These are phyloP conservation scores for Leptinotarsa haldemani DNA, from an alignment of 2,888 invertebrate species.

Conservation along the genomic window DNA sequence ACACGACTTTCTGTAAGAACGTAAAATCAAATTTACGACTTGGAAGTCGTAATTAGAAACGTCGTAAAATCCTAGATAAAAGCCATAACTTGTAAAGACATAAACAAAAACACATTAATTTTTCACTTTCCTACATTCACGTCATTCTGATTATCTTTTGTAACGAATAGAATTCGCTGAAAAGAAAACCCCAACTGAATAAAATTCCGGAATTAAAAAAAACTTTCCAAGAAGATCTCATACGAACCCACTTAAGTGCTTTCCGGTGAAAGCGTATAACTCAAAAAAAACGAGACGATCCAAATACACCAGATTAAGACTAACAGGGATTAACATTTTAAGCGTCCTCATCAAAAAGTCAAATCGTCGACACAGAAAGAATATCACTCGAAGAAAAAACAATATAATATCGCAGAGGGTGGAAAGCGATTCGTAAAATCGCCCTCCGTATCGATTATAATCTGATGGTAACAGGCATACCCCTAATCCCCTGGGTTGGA, in stretches of 20 bases:
- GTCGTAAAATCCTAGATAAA: too few relatives aligned
- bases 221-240: too few relatives aligned
- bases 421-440: constrained; percentile 43
- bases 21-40: too few relatives aligned
- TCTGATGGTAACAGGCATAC: constrained; percentile 38
- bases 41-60: too few relatives aligned
- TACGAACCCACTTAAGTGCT: not conserved
- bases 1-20: too few relatives aligned
- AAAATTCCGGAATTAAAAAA: too few relatives aligned
- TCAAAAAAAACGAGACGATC: not conserved
- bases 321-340: constrained; percentile 2
- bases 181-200: too few relatives aligned
- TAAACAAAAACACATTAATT: too few relatives aligned
- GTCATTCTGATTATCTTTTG: too few relatives aligned
- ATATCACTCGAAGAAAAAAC: constrained; percentile 17
- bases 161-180: too few relatives aligned
- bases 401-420: constrained; percentile 31
- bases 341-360: constrained; percentile 11
- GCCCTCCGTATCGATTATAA: constrained; percentile 44
- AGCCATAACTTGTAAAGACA: too few relatives aligned
- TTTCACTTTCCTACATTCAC: too few relatives aligned
- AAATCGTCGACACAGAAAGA: constrained; percentile 9
- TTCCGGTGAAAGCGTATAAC: not conserved
- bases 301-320: not conserved
- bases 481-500: constrained; percentile 37